A percentile compares a stretch with the other conserved stretches of the same genome.
phyloP scores from a whole-genome alignment of 2,888 invertebrate genomes.

The Microchrysa polita region DNA sequence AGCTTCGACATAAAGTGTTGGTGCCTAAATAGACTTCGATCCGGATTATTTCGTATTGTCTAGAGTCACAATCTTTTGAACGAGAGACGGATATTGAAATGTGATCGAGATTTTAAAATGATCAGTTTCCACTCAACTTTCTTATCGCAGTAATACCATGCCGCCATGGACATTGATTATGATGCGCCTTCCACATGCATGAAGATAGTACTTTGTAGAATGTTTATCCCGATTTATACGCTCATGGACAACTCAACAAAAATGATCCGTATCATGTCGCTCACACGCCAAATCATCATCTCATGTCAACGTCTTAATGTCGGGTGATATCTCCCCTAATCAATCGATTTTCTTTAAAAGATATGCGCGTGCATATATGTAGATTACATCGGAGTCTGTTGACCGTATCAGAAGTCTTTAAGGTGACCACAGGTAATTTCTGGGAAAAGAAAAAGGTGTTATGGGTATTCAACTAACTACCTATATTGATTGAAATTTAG shows the following conservation, averaged over 20 bases:
- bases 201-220: background rate
- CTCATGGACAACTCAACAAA: constrained; percentile 5
- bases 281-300: constrained; percentile 44
- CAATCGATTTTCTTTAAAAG: constrained; percentile 29
- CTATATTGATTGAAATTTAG: no score
- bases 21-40: constrained; percentile 3
- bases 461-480: no score
- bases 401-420: background rate
- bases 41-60: constrained; percentile 19
- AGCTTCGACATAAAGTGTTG: constrained; percentile 25
- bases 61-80: background rate
- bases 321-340: constrained; percentile 36
- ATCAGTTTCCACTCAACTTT: no score
- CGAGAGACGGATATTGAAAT: background rate
- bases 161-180: no score
- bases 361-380: no score
- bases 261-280: constrained; percentile 40
- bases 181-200: background rate
- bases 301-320: constrained; percentile 41
- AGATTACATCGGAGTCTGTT: no score
- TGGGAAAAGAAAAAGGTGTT: no score
- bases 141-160: background rate
- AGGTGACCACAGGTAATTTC: background rate
- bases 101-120: background rate
- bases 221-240: background rate